Percentiles rank a stretch among this genome's conserved stretches.
Conservation (phyloP, 1,140 invertebrate genomes). For the Drosophila seguyi region DNA sequence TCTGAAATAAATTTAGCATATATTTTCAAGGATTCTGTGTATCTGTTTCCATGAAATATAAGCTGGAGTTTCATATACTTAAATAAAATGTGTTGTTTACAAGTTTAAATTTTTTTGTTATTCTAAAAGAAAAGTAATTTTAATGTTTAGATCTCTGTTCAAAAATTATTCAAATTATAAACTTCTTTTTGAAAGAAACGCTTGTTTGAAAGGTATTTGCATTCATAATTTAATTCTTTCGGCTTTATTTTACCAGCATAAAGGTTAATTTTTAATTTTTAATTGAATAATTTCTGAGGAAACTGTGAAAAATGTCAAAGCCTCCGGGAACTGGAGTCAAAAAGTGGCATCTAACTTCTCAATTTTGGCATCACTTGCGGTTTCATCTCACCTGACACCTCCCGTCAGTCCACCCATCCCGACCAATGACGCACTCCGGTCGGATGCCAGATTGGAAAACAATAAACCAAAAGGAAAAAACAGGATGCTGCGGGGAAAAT, state of each 20-base stretch:
- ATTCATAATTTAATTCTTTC: not conserved
- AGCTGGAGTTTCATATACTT: no score
- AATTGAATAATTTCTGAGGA: not conserved
- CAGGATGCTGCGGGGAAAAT: slow-evolving; percentile 35
- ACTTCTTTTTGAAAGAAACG: no score
- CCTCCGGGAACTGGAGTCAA: not conserved
- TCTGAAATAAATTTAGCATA: not conserved
- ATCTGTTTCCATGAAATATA: not conserved
- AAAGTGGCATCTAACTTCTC: slow-evolving; percentile 60
- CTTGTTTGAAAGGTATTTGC: not conserved
- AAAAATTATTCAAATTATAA: no score
- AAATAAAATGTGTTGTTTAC: not conserved
- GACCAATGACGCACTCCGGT: slow-evolving; percentile 53
- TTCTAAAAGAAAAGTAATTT: not conserved
- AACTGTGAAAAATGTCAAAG: not conserved
- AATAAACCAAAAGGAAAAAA: slow-evolving; percentile 56
- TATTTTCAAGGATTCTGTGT: not conserved
- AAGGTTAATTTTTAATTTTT: no score
- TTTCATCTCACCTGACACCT: slow-evolving; percentile 39
- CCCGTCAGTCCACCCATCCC: slow-evolving; percentile 28
- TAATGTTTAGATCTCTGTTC: no score
- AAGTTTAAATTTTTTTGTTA: not conserved
- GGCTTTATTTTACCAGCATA: no score
- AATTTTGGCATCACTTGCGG: slow-evolving; percentile 65
- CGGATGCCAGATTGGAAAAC: slow-evolving; percentile 69